Conservation (phyloP, 2,888 invertebrate genomes). For the Callimorpha dominula region DNA sequence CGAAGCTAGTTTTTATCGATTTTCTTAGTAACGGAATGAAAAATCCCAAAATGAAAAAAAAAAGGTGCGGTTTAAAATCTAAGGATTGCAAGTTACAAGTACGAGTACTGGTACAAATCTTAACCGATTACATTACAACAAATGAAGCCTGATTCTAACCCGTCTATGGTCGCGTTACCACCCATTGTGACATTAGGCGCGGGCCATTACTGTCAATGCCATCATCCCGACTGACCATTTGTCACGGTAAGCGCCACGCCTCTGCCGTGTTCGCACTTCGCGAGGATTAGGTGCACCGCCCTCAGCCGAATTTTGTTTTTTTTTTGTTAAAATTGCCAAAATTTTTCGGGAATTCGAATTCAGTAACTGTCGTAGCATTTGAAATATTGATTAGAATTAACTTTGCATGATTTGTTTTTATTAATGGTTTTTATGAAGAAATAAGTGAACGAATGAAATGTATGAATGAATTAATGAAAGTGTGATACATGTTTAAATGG, state of each 20-base stretch:
- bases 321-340: conserved; percentile 27
- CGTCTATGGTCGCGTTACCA: conserved; percentile 17
- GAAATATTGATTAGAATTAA: background rate
- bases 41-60: too few relatives aligned
- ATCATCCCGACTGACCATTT: conserved; percentile 71
- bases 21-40: too few relatives aligned
- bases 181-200: conserved; percentile 45
- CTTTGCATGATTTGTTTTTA: background rate
- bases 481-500: background rate
- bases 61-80: too few relatives aligned
- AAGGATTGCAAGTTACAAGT: too few relatives aligned
- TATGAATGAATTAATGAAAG: background rate
- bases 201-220: conserved; percentile 70
- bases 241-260: conserved; percentile 67
- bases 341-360: conserved; percentile 9
- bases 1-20: too few relatives aligned
- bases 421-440: too few relatives aligned
- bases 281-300: conserved; percentile 49
- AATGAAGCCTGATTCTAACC: conserved; percentile 8
- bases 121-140: background rate
- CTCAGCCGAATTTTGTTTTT: conserved; percentile 47
- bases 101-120: background rate
- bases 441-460: too few relatives aligned
- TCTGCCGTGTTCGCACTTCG: conserved; percentile 61
- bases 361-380: background rate